Percentiles rank a stretch among this genome's conserved stretches.
Conservation (phyloP, 2,888 invertebrate genomes). For the Anarsia innoxiella region DNA sequence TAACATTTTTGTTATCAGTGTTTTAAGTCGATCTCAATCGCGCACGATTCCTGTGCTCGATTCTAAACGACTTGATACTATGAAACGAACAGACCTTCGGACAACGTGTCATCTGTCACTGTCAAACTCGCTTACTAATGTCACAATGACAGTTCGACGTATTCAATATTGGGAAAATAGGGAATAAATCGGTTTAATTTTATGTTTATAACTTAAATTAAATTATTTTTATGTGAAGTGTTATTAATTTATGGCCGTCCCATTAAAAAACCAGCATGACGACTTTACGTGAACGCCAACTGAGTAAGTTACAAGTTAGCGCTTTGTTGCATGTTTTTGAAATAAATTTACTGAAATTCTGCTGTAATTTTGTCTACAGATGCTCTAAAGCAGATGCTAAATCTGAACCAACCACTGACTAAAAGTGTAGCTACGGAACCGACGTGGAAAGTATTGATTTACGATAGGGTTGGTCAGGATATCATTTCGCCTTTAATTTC, state of each 20-base stretch:
- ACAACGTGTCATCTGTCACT: constrained; percentile 15
- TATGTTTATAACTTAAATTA: no score
- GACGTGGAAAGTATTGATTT: constrained; percentile 96
- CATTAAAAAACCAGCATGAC: constrained; percentile 65
- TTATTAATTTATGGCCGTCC: constrained; percentile 30
- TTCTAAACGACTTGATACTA: no score
- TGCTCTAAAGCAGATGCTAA: constrained; percentile 96
- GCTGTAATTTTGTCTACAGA: constrained; percentile 69
- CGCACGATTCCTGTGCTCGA: no score
- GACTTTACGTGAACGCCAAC: constrained; percentile 81
- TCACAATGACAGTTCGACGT: constrained; percentile 10
- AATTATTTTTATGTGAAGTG: constrained; percentile 13
- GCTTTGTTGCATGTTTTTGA: constrained; percentile 8
- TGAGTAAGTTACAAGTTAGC: constrained; percentile 68
- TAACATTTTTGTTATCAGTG: no score
- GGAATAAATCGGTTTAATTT: no score
- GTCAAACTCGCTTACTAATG: neutral
- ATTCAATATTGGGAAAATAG: constrained; percentile 1
- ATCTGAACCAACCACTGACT: constrained; percentile 87
- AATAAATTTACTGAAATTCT: constrained; percentile 10
- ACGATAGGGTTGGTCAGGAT: constrained; percentile 97
- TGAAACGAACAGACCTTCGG: neutral
- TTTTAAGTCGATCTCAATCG: no score
- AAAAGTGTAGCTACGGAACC: constrained; percentile 89
- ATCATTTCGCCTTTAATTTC: constrained; percentile 98